A percentile compares a stretch with the other conserved stretches of the same genome.
Evolutionary conservation across 2,888 invertebrate genomes (phyloP).

Genomic region (Hypselothyrea guttata): DNA sequence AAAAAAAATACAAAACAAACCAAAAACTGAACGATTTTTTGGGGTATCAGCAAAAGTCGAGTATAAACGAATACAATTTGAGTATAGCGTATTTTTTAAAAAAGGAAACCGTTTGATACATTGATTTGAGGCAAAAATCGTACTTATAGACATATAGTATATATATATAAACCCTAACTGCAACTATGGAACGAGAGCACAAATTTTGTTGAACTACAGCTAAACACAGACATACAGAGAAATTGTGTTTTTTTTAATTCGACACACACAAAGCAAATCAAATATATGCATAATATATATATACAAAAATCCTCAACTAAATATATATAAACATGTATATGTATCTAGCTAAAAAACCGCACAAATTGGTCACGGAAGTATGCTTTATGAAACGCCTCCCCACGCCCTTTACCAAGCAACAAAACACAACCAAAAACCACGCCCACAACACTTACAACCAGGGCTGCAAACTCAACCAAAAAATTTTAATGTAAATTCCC

Average conservation of each 20-base stretch:
- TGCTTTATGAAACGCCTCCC: constrained; percentile 46
- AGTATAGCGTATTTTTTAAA: constrained; percentile 46
- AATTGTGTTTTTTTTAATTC: too few species aligned
- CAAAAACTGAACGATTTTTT: constrained; percentile 50
- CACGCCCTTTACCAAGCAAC: constrained; percentile 3
- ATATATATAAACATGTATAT: constrained; percentile 48
- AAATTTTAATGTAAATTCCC: too few species aligned
- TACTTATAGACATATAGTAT: constrained; percentile 44
- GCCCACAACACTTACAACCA: too few species aligned
- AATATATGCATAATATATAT: constrained; percentile 48
- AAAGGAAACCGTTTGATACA: constrained; percentile 35
- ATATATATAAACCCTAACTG: constrained; percentile 64
- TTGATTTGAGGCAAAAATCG: constrained; percentile 64
- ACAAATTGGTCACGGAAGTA: constrained; percentile 61
- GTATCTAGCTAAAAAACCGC: constrained; percentile 64
- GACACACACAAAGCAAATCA: constrained; percentile 38
- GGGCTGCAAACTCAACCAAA: too few species aligned
- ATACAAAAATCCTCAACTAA: constrained; percentile 15
- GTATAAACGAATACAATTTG: constrained; percentile 16
- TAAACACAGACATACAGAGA: constrained; percentile 9
- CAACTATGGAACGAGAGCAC: constrained; percentile 78
- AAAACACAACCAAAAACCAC: constrained; percentile 2
- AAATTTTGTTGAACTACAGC: constrained; percentile 72
- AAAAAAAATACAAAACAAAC: constrained; percentile 20
- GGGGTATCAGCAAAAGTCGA: constrained; percentile 52